Evolutionary conservation across 2,797 vertebrate species (phyloP).

Genomic region (Orientallactaga sibirica): DNA sequence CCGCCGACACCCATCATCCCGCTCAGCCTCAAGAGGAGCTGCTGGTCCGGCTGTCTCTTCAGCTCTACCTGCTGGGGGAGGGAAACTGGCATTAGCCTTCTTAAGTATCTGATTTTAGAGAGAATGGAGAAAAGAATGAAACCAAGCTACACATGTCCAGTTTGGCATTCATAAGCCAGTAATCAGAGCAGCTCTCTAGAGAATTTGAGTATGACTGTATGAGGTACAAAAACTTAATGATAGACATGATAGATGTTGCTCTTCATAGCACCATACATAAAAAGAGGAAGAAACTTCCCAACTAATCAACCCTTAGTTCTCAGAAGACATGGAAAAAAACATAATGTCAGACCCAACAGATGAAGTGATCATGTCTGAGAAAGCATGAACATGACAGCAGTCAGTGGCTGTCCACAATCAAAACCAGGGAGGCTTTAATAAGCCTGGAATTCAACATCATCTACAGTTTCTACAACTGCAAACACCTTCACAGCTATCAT

Average conservation of each 20-base stretch:
- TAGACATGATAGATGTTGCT: too few relatives aligned
- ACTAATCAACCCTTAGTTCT: neutral
- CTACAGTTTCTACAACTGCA: neutral
- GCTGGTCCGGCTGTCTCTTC: too few relatives aligned
- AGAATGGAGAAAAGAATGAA: neutral
- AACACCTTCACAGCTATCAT: fast-evolving
- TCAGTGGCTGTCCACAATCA: neutral
- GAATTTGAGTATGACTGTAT: too few relatives aligned
- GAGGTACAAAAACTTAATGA: neutral
- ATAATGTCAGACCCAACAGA: neutral
- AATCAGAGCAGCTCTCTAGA: neutral
- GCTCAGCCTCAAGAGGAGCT: too few relatives aligned
- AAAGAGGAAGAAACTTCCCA: too few relatives aligned
- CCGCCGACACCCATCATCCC: too few relatives aligned
- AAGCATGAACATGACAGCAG: neutral
- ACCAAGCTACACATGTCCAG: neutral
- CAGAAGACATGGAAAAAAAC: neutral
- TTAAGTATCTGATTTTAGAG: neutral
- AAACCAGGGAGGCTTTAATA: neutral
- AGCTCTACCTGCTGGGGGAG: too few relatives aligned
- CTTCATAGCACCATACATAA: neutral
- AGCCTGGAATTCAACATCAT: neutral
- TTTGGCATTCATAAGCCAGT: neutral
- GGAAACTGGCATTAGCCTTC: neutral
- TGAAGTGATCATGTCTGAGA: neutral